Evolutionary conservation across 1,140 invertebrate species (phyloP).

Genomic region (Paraescarpia echinospica): DNA sequence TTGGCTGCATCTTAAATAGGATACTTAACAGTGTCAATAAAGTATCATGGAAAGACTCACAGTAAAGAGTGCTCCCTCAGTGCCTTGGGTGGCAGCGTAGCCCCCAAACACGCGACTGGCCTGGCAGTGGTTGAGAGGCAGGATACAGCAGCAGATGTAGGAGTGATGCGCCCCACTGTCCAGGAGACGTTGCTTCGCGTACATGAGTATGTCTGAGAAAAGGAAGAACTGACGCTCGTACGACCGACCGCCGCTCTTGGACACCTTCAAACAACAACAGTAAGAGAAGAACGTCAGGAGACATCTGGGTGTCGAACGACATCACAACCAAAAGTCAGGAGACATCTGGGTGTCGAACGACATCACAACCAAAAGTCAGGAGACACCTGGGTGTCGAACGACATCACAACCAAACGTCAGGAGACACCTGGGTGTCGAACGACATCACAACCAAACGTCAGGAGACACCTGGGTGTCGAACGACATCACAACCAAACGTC

Average conservation of each 20-base stretch:
- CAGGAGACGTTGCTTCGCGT: slow-evolving; percentile 53
- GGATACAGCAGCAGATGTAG: slow-evolving; percentile 55
- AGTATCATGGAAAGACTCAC: slow-evolving; percentile 8
- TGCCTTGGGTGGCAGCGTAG: slow-evolving; percentile 39
- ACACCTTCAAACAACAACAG: slow-evolving; percentile 50
- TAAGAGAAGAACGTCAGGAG: not conserved
- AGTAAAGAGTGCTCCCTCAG: not conserved
- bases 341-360: too few relatives aligned
- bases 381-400: too few relatives aligned
- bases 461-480: not conserved
- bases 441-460: not conserved
- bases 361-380: too few relatives aligned
- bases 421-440: too few relatives aligned
- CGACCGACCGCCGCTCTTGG: slow-evolving; percentile 48
- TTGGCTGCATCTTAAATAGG: too few relatives aligned
- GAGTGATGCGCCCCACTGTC: slow-evolving; percentile 41
- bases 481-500: too few relatives aligned
- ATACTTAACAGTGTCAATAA: too few relatives aligned
- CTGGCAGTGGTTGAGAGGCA: slow-evolving; percentile 54
- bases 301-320: not conserved
- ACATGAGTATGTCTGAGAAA: slow-evolving; percentile 59
- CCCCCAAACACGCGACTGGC: slow-evolving; percentile 51
- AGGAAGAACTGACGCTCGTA: slow-evolving; percentile 57
- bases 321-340: not conserved
- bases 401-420: not conserved